Percentiles rank a stretch among this genome's conserved stretches.
These are phyloP conservation scores for Todiramphus saurophagus DNA, from an alignment of 2,113 vertebrate genomes.

Conservation along the genomic window DNA sequence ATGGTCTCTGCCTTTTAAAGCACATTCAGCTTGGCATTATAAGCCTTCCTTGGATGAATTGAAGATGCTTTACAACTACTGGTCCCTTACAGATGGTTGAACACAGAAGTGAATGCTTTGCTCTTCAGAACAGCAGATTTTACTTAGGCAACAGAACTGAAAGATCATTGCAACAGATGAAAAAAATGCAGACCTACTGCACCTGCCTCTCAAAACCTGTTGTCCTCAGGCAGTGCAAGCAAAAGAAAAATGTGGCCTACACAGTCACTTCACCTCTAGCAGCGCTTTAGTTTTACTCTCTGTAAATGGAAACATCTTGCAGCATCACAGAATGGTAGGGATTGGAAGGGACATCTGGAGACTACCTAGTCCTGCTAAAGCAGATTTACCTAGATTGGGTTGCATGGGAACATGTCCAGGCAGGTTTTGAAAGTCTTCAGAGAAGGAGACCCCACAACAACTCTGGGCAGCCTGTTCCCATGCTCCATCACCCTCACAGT, in stretches of 20 bases:
- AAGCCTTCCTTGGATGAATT: conserved; percentile 9
- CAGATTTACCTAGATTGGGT: too few species aligned
- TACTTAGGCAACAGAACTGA: neutral
- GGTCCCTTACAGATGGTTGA: neutral
- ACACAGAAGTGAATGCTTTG: neutral
- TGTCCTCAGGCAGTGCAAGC: neutral
- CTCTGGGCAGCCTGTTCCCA: too few species aligned
- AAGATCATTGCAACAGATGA: neutral
- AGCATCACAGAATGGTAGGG: too few species aligned
- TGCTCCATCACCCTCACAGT: too few species aligned
- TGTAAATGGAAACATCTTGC: neutral
- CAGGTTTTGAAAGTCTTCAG: too few species aligned
- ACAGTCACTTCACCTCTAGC: neutral
- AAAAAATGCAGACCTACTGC: neutral
- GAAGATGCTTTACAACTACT: neutral
- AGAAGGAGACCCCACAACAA: too few species aligned
- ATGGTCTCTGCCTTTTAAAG: neutral
- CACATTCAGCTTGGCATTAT: conserved; percentile 25
- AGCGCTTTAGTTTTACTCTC: neutral
- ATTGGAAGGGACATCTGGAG: too few species aligned
- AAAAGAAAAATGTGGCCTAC: neutral
- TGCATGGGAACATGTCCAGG: too few species aligned
- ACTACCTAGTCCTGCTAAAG: too few species aligned
- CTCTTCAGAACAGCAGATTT: neutral
- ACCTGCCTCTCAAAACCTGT: neutral